Conservation (phyloP, 2,888 invertebrate species). For the Andrena fulva region DNA sequence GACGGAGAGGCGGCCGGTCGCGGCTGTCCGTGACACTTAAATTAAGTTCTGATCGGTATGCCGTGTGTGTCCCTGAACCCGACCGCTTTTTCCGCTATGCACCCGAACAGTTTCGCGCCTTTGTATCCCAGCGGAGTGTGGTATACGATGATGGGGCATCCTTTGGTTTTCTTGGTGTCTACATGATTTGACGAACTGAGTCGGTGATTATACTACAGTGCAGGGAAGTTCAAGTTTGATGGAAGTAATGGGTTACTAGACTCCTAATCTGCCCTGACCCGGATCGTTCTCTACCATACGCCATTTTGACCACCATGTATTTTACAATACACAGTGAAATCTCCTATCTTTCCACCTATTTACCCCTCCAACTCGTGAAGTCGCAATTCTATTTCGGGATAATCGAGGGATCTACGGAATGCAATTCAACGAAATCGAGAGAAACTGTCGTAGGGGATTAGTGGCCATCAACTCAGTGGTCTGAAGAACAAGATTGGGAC, state of each 20-base stretch:
- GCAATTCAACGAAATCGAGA: not conserved
- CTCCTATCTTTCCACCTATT: not conserved
- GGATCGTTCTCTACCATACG: too few relatives aligned
- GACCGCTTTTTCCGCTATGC: conserved; percentile 52
- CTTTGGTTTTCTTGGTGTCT: not conserved
- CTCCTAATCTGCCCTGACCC: too few relatives aligned
- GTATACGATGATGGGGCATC: not conserved
- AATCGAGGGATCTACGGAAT: not conserved
- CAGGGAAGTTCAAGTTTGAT: too few relatives aligned
- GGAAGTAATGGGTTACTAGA: too few relatives aligned
- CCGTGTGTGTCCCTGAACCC: conserved; percentile 48
- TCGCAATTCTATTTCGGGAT: not conserved
- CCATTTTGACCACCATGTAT: not conserved
- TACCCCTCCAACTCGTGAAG: not conserved
- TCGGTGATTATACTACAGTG: too few relatives aligned
- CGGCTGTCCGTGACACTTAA: conserved; percentile 64
- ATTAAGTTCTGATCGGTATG: conserved; percentile 70
- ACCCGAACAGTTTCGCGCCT: not conserved
- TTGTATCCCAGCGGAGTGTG: not conserved
- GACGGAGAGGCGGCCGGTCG: conserved; percentile 29
- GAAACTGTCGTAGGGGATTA: not conserved
- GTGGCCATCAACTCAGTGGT: not conserved
- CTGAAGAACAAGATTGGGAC: not conserved
- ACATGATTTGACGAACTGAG: too few relatives aligned
- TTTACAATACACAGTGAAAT: not conserved